A percentile compares a stretch with the other conserved stretches of the same genome.
These are phyloP conservation scores for Falcunculus frontatus DNA, from an alignment of 2,113 vertebrate genomes.

Conservation along the genomic window DNA sequence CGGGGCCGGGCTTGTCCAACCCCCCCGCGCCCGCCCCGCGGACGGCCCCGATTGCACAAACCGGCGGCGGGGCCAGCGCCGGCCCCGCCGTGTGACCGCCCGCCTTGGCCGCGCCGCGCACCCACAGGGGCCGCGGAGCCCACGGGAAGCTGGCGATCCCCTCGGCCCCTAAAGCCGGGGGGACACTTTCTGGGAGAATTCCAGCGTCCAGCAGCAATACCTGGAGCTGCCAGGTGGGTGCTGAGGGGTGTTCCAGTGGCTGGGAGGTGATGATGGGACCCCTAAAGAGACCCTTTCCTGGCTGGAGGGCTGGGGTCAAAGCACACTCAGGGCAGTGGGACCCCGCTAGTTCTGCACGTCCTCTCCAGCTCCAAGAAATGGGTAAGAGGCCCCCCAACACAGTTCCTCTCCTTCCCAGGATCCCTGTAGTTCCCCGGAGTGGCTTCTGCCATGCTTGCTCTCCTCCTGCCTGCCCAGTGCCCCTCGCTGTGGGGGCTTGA, in stretches of 20 bases:
- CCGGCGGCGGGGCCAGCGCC: neutral
- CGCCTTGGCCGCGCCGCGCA: neutral
- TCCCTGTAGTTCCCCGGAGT: neutral
- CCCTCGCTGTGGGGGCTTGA: neutral
- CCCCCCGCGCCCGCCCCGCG: neutral
- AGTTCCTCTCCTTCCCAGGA: neutral
- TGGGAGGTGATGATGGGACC: too few relatives aligned
- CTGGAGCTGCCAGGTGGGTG: neutral
- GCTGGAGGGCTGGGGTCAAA: neutral
- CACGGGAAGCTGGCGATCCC: neutral
- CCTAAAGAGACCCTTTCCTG: fast-evolving
- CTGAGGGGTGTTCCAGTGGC: fast-evolving
- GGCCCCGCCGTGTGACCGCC: neutral
- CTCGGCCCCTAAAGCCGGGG: neutral
- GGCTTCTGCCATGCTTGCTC: neutral
- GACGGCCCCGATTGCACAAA: neutral
- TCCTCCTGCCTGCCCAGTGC: neutral
- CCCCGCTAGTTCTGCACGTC: neutral
- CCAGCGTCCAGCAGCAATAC: neutral
- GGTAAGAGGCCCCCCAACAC: fast-evolving
- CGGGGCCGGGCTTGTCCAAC: neutral
- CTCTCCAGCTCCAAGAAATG: neutral
- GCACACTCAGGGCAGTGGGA: neutral
- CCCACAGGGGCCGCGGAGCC: neutral
- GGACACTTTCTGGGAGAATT: fast-evolving